phyloP scores from a whole-genome alignment of 2,113 vertebrate genomes.

The Xyrauchen texanus region DNA sequence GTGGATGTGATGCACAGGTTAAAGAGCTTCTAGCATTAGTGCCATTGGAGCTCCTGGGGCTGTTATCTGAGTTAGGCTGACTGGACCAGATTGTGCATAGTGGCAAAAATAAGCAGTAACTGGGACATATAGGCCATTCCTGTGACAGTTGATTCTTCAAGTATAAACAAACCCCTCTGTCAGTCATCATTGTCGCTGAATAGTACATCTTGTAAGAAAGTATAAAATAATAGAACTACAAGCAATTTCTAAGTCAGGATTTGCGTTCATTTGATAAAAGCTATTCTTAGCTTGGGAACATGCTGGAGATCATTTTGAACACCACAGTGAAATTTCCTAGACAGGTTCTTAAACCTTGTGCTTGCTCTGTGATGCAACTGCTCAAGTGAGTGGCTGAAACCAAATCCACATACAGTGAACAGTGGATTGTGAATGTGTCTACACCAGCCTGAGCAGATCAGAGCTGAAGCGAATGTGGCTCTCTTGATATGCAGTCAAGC shows the following conservation, averaged over 20 bases:
- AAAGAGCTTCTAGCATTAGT: not conserved
- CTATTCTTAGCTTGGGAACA: not conserved
- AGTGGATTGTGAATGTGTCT: not conserved
- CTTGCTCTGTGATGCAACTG: not conserved
- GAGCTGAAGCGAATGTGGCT: too few species aligned
- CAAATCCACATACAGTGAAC: not conserved
- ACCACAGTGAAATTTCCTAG: not conserved
- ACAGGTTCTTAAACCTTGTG: not conserved
- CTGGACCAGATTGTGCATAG: not conserved
- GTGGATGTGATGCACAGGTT: too few species aligned
- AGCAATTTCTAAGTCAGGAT: too few species aligned
- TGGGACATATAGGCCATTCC: slow-evolving; percentile 2
- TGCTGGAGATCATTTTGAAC: not conserved
- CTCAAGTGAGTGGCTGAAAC: not conserved
- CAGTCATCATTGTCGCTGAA: slow-evolving; percentile 21
- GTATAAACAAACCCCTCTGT: not conserved
- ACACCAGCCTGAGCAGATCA: too few species aligned
- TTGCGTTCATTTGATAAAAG: not conserved
- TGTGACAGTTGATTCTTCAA: not conserved
- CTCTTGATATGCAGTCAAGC: too few species aligned
- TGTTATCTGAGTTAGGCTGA: not conserved
- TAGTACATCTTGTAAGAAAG: not conserved
- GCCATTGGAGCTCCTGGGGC: not conserved
- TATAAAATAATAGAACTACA: not conserved
- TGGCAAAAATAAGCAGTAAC: slow-evolving; percentile 3